phyloP scores from a whole-genome alignment of 2,113 vertebrate genomes.

The Copsychus sechellarum region DNA sequence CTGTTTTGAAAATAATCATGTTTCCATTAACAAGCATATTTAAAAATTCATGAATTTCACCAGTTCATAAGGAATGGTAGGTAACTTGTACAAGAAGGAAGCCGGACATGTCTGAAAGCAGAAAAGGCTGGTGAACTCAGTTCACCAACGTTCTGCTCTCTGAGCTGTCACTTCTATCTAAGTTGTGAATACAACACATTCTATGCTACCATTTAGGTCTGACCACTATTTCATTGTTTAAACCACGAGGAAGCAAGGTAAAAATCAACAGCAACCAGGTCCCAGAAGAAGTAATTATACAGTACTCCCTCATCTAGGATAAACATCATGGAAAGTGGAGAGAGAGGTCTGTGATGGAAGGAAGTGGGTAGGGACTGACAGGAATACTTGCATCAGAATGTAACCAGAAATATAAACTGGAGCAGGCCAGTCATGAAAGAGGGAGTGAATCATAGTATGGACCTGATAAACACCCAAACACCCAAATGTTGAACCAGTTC shows the following conservation, averaged over 20 bases:
- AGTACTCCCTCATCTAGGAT: not conserved
- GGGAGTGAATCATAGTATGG: no score
- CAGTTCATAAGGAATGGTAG: not conserved
- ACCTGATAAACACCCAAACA: not conserved
- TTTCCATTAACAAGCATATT: not conserved
- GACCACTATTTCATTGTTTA: not conserved
- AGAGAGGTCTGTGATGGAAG: not conserved
- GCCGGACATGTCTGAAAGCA: not conserved
- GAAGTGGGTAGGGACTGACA: not conserved
- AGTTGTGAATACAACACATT: not conserved
- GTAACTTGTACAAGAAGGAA: not conserved
- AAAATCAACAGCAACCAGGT: not conserved
- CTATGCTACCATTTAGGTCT: not conserved
- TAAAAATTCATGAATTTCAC: not conserved
- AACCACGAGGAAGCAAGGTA: not conserved
- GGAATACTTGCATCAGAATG: not conserved
- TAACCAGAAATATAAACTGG: not conserved
- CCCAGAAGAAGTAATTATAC: not conserved
- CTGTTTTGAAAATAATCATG: not conserved
- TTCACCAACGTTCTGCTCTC: rapidly evolving
- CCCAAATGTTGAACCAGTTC: not conserved
- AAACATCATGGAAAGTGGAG: not conserved
- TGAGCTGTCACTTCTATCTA: not conserved
- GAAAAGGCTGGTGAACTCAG: not conserved
- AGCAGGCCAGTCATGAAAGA: not conserved